Base-by-base conservation (phyloP, 1,140 invertebrate genomes). In the Bombus soroeensis region DNA sequence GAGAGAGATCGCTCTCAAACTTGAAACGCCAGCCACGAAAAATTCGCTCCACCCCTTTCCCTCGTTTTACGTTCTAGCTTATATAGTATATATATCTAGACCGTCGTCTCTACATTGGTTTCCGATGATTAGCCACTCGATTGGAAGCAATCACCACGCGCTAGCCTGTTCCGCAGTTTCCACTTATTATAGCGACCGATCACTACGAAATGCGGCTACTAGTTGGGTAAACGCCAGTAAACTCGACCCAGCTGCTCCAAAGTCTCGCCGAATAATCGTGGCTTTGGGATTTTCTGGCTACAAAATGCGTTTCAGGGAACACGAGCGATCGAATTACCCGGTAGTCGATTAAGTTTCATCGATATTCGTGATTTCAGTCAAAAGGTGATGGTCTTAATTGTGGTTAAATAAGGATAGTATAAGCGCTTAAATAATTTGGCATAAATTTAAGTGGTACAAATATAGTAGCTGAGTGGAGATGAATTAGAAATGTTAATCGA, bases 91-190 rank as follows among this genome's bases (percentile, higher is more conserved):
- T 25, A 37, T 72, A 41, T n/a, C 37, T 62, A 34, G 39, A 76
- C 13, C 15, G 41, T 13, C 70, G 32, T 41, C 76, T 41, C 77
- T 92, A 88, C 90, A 93, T 93, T 93, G 93, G 91, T 93, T 93
- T 93, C 91, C 93, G 88, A 93, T 93, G 92, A 93, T 93, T 93
- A 92, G 90, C 87, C 86, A 89, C 88, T 91, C 90, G 89, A 92
- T 92, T 90, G 92, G 92, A 93, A 93, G 90, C 91, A 93, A 92
- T 93, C 89, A 90, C 87, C 86, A 90, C 89, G 73, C 84, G 85
- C 87, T 25, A 68, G 41, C 59, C 77, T 68, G 43, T 53, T 59
- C 64, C 78, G 59, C 39, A 72, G 68, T 70, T 78, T 87, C 76
- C 76, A 47, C 80, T 89, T 89, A 89, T 89, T 89, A 89, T 89